Evolutionary conservation across 2,797 vertebrate species (phyloP), one percentile per base, ranked within the genome.

Genomic region (Pipistrellus pygmaeus): DNA sequence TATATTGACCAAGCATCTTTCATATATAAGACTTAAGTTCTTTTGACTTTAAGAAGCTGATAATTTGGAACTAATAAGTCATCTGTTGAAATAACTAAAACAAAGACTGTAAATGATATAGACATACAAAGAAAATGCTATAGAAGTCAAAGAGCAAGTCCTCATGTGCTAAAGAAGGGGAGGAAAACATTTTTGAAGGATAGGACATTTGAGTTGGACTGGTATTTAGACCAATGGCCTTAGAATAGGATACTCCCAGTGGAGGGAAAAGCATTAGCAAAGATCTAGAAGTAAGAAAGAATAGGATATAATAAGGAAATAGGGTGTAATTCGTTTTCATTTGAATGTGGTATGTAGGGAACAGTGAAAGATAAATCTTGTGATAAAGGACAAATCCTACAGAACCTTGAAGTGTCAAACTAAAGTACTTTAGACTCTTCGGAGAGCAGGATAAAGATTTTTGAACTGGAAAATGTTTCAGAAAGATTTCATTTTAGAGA

Each of bases 401-500:
- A 73, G 20, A 72, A 38, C n/a, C 20, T 57, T 78, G 32, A 73
- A 35, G 44, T 88, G 38, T 84, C 69, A 57, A 73, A 25, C 73
- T 48, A 23, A 82, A 88, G 46, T 93, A 30, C 10, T 83, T 85
- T 44, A 84, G 23, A 27, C 30, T 53, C 30, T 85, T 90, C 38
- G 68, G 69, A 84, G 46, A 62, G 27, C 38, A 41, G n/a, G 38
- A 13, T 89, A 62, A 89, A 94, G 85, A 51, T 53, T 91, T 77
- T 90, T 90, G 64, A 88, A 30, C 30, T 73, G 32, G 68, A 95
- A 82, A 64, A 38, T 95, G 9, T 95, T 90, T 92, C 23, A 75
- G 66, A 69, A 71, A 92, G 38, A 85, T 89, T 91, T 32, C 15
- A 8, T 71, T 91, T 92, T 88, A 92, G 38, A 90, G 21, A 88